These are phyloP conservation scores for Clunio marinus DNA, from an alignment of 2,888 invertebrate species.

Conservation along the genomic window DNA sequence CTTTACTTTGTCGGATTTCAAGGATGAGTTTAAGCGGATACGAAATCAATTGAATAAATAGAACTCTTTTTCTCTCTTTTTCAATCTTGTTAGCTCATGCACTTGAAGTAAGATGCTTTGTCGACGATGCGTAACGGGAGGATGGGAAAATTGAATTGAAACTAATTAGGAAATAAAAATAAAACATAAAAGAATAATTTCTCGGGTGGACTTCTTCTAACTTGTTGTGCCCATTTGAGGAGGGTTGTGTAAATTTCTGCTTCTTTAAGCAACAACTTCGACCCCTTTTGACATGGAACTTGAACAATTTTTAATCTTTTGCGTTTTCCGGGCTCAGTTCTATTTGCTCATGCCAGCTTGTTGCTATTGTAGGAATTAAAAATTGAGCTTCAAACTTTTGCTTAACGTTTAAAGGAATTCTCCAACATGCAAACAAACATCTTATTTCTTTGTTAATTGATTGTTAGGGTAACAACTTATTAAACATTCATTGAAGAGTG, in stretches of 20 bases:
- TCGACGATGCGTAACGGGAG: background rate
- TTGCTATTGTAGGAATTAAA: too few relatives aligned
- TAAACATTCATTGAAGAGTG: too few relatives aligned
- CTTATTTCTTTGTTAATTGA: too few relatives aligned
- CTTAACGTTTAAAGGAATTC: background rate
- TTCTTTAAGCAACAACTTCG: background rate
- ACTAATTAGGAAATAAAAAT: slow-evolving; percentile 9
- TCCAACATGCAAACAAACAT: too few relatives aligned
- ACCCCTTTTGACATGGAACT: background rate
- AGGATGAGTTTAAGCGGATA: too few relatives aligned
- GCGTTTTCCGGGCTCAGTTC: background rate
- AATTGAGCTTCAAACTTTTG: too few relatives aligned
- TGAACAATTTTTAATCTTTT: slow-evolving; percentile 11
- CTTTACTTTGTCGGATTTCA: too few relatives aligned
- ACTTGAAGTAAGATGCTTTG: too few relatives aligned
- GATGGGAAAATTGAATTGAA: background rate
- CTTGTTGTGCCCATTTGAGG: background rate
- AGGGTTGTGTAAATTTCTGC: background rate
- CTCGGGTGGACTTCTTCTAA: background rate
- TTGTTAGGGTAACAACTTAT: too few relatives aligned
- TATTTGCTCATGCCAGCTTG: too few relatives aligned
- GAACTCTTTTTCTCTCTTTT: background rate
- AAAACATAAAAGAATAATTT: background rate
- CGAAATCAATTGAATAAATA: slow-evolving; percentile 8
- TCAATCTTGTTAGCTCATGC: background rate